Evolutionary conservation across 1,140 invertebrate species (phyloP).

Genomic region (Frieseomelitta varia): DNA sequence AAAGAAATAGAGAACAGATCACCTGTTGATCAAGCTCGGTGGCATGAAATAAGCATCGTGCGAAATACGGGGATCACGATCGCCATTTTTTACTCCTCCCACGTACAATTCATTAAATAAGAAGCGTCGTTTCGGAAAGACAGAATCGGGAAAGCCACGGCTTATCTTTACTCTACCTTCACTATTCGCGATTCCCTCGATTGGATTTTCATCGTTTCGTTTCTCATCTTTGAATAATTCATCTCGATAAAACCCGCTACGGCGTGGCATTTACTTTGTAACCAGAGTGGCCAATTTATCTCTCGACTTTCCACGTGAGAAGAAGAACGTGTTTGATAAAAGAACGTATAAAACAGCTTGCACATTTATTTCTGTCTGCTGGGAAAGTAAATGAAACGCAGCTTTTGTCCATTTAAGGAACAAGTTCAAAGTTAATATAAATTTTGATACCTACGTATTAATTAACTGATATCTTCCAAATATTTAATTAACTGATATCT

Average conservation of each 20-base stretch:
- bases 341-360: background rate
- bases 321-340: background rate
- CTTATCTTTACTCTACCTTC: background rate
- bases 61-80: background rate
- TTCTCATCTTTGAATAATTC: slow-evolving; percentile 67
- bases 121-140: background rate
- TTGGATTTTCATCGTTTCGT: slow-evolving; percentile 16
- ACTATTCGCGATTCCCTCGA: too few species aligned
- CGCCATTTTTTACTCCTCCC: background rate
- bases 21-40: slow-evolving; percentile 19
- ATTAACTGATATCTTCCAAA: too few species aligned
- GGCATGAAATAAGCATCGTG: background rate
- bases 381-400: background rate
- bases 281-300: slow-evolving; percentile 14
- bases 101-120: slow-evolving; percentile 14
- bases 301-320: background rate
- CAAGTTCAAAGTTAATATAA: too few species aligned
- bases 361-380: background rate
- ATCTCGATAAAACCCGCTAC: slow-evolving; percentile 34
- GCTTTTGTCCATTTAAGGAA: background rate
- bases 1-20: background rate
- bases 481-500: too few species aligned
- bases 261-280: background rate
- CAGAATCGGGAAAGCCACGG: background rate
- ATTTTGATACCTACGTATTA: too few species aligned